Evolutionary conservation across 2,888 invertebrate species (phyloP).

Genomic region (Scrobipalpa atriplicella): DNA sequence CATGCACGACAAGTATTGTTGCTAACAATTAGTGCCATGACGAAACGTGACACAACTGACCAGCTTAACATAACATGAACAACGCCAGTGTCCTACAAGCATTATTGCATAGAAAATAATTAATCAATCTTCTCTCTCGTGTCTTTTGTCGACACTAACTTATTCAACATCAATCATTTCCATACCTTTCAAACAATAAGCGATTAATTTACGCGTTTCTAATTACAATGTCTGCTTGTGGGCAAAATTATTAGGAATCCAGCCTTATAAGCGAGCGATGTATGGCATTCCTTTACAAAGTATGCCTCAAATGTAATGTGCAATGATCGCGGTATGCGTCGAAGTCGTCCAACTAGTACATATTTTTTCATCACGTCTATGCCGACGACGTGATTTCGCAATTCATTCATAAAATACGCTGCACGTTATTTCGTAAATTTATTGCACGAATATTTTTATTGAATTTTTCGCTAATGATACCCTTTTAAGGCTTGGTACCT

Average conservation of each 20-base stretch:
- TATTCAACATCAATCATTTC: conserved; percentile 4
- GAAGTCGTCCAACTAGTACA: conserved; percentile 3
- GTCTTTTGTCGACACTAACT: conserved; percentile 6
- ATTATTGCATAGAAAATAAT: conserved; percentile 10
- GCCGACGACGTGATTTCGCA: conserved; percentile 17
- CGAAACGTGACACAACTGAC: conserved; percentile 12
- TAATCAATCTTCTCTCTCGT: conserved; percentile 15
- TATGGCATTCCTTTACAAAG: not conserved
- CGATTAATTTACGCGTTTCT: not conserved
- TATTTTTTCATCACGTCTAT: conserved; percentile 1
- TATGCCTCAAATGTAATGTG: conserved; percentile 4
- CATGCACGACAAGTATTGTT: not conserved
- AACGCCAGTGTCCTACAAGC: not conserved
- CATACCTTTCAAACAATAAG: not conserved
- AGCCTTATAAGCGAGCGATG: not conserved
- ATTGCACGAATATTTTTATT: conserved; percentile 12
- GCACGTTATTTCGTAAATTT: conserved; percentile 9
- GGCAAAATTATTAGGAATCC: not conserved
- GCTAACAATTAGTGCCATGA: conserved; percentile 3
- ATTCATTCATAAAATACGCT: conserved; percentile 17
- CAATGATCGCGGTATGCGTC: not conserved
- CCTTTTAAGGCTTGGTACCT: conserved; percentile 4
- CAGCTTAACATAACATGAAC: not conserved
- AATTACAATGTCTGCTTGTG: not conserved
- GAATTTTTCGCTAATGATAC: conserved; percentile 8